Evolutionary conservation across 2,888 invertebrate genomes (phyloP).

Genomic region (Pilophorus perplexus): DNA sequence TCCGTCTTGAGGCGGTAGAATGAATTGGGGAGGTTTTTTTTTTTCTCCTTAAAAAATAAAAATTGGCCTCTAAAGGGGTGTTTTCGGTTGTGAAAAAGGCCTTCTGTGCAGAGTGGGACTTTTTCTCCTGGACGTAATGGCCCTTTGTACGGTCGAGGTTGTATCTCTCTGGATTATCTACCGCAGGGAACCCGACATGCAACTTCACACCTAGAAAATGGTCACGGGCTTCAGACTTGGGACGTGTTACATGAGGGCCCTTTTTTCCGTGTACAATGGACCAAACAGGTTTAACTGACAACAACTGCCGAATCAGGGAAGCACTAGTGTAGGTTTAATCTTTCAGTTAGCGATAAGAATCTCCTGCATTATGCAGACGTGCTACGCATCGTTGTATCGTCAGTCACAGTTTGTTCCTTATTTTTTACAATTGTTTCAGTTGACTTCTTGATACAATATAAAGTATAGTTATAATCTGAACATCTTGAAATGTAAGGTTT

Average conservation of each 20-base stretch:
- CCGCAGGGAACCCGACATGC: slow-evolving; percentile 42
- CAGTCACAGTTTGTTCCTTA: too few relatives aligned
- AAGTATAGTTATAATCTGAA: too few relatives aligned
- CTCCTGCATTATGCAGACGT: too few relatives aligned
- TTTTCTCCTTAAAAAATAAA: background rate
- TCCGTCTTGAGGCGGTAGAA: background rate
- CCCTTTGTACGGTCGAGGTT: background rate
- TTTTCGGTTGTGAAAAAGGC: background rate
- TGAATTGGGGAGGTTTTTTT: slow-evolving; percentile 5
- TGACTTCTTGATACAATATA: too few relatives aligned
- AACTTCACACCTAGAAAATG: slow-evolving; percentile 39
- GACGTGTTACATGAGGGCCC: background rate
- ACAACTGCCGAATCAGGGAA: too few relatives aligned
- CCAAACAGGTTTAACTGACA: slow-evolving; percentile 18
- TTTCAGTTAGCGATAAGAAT: too few relatives aligned
- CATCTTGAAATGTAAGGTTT: too few relatives aligned
- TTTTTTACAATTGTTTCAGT: too few relatives aligned
- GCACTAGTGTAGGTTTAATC: too few relatives aligned
- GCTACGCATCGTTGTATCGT: too few relatives aligned
- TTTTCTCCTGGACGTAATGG: slow-evolving; percentile 8
- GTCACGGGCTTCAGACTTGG: background rate
- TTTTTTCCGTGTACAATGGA: too few relatives aligned
- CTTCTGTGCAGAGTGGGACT: slow-evolving; percentile 2
- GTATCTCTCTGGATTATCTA: slow-evolving; percentile 44
- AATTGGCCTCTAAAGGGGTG: slow-evolving; percentile 3